Conservation (phyloP, 2,113 vertebrate genomes). For the Nicator chloris region DNA sequence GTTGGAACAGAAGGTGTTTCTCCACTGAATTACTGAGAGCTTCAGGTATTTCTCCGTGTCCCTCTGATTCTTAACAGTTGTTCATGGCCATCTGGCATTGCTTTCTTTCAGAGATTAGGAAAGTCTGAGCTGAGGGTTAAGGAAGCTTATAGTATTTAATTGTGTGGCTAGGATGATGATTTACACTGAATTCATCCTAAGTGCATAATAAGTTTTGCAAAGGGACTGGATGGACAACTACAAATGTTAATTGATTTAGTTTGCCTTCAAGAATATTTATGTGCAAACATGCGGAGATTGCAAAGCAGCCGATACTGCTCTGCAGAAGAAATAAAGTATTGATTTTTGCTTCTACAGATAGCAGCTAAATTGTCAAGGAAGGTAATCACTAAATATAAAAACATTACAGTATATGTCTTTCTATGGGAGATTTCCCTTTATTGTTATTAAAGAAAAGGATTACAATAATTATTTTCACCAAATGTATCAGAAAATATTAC, state of each 20-base stretch:
- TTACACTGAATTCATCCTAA: constrained; percentile 45
- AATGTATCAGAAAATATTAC: background rate
- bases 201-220: constrained; percentile 34
- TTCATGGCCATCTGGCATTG: constrained; percentile 78
- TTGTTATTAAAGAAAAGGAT: background rate
- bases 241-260: background rate
- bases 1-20: constrained; percentile 4
- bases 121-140: constrained; percentile 70
- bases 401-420: background rate
- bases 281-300: background rate
- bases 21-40: constrained; percentile 8
- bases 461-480: background rate
- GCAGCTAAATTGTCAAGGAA: background rate
- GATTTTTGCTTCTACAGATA: background rate
- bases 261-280: background rate
- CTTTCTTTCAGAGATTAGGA: constrained; percentile 80
- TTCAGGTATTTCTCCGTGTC: constrained; percentile 63
- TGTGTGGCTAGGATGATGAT: constrained; percentile 47
- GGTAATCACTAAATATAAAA: background rate
- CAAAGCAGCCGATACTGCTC: background rate
- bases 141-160: constrained; percentile 72
- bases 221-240: background rate
- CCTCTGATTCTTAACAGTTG: constrained; percentile 75
- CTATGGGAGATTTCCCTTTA: background rate
- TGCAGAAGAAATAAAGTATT: background rate